phyloP scores from a whole-genome alignment of 53 echinoderm and acorn worm genomes.

The Henricia sp. region DNA sequence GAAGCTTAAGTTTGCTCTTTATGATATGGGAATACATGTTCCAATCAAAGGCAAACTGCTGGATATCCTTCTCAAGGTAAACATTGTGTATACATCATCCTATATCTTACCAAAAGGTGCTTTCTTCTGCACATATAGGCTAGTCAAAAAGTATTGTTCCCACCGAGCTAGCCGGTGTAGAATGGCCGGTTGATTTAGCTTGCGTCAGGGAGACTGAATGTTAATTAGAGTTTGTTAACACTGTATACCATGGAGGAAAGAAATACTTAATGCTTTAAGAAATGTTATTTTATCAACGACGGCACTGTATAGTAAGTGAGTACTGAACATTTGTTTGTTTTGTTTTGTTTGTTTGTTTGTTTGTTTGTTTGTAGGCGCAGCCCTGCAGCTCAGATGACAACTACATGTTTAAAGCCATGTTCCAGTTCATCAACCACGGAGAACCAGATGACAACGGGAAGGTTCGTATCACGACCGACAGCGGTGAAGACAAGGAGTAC shows the following conservation, averaged over 20 bases:
- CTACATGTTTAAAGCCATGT: conserved; percentile 17
- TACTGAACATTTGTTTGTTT: too few species aligned
- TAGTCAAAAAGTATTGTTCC: background rate
- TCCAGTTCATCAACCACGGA: background rate
- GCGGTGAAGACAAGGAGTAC: background rate
- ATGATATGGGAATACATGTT: background rate
- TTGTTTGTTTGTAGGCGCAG: background rate
- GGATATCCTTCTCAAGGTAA: conserved; percentile 9
- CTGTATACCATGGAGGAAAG: too few species aligned
- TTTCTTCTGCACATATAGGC: background rate
- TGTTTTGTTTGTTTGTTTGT: background rate
- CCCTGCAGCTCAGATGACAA: conserved; percentile 23
- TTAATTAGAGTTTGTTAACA: too few species aligned
- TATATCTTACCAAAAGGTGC: background rate
- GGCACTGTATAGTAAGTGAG: too few species aligned
- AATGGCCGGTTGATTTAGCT: too few species aligned
- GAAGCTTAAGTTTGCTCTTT: too few species aligned
- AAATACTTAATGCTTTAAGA: too few species aligned
- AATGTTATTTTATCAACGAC: too few species aligned
- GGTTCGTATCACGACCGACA: background rate
- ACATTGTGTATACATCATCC: background rate
- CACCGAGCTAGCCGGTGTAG: too few species aligned
- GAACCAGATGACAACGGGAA: background rate
- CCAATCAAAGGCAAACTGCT: background rate
- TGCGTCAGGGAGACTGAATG: too few species aligned